Percentiles rank a stretch among this genome's conserved stretches.
Conservation (phyloP, 2,888 invertebrate species). For the Drosophila multiciliata region DNA sequence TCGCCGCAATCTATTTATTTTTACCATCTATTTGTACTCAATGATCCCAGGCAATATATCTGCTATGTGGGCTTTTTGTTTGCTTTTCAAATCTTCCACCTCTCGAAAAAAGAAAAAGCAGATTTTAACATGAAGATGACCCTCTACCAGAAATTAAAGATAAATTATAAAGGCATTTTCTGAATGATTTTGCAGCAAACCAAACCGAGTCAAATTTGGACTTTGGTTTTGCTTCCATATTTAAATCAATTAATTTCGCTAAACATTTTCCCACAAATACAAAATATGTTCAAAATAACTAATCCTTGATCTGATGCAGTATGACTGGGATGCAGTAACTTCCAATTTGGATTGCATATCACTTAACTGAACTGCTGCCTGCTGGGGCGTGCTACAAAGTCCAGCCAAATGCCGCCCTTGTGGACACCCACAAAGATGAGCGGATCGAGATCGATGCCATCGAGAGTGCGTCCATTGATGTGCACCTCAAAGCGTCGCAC, state of each 20-base stretch:
- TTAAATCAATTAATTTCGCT: neutral
- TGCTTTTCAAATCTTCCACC: neutral
- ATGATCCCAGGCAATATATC: neutral
- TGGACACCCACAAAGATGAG: slow-evolving; percentile 73
- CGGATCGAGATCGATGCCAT: slow-evolving; percentile 72
- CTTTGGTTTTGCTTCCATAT: neutral
- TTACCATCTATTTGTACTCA: slow-evolving; percentile 6
- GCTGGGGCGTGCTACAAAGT: slow-evolving; percentile 60
- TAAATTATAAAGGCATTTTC: neutral
- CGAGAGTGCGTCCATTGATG: slow-evolving; percentile 67
- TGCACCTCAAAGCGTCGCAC: slow-evolving; percentile 69
- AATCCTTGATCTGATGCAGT: too few species aligned
- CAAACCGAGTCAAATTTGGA: neutral
- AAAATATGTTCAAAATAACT: too few species aligned
- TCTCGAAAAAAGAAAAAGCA: neutral
- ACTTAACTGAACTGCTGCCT: neutral
- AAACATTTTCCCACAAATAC: neutral
- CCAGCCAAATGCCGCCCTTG: slow-evolving; percentile 82
- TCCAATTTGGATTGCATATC: neutral
- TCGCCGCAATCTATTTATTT: neutral
- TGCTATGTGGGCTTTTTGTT: slow-evolving; percentile 10
- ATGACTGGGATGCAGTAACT: neutral
- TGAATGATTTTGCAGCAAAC: neutral
- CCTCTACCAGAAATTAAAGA: neutral
- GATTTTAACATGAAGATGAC: neutral